phyloP scores from a whole-genome alignment of 2,888 invertebrate genomes.

The Drosophila affinis region DNA sequence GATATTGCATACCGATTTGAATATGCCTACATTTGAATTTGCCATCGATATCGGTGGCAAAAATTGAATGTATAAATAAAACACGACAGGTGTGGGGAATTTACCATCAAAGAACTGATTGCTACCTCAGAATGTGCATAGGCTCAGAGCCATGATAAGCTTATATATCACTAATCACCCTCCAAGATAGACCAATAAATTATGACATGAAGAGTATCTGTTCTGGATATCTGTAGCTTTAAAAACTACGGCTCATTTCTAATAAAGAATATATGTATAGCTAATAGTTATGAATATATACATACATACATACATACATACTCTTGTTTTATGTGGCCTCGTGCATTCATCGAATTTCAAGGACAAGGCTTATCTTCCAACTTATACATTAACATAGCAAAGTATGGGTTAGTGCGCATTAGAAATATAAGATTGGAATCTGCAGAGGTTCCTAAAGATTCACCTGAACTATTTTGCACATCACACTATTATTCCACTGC shows the following conservation, averaged over 20 bases:
- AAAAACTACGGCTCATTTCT: background rate
- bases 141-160: too few species aligned
- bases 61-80: background rate
- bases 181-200: too few species aligned
- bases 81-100: background rate
- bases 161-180: too few species aligned
- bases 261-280: background rate
- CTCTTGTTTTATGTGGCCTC: too few species aligned
- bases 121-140: too few species aligned
- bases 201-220: too few species aligned
- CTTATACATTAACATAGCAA: constrained; percentile 1
- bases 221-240: too few species aligned
- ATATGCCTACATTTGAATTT: background rate
- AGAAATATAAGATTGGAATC: constrained; percentile 20
- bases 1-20: background rate
- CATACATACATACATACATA: background rate
- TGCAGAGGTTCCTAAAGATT: background rate
- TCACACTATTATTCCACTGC: too few species aligned
- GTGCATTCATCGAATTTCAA: background rate
- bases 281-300: background rate
- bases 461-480: too few species aligned
- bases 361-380: background rate
- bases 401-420: constrained; percentile 18
- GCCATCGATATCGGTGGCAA: background rate
- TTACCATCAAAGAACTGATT: background rate